Evolutionary conservation across 2,797 vertebrate genomes (phyloP), one percentile per base, ranked within the genome.

Genomic region (Lepus townsendii): DNA sequence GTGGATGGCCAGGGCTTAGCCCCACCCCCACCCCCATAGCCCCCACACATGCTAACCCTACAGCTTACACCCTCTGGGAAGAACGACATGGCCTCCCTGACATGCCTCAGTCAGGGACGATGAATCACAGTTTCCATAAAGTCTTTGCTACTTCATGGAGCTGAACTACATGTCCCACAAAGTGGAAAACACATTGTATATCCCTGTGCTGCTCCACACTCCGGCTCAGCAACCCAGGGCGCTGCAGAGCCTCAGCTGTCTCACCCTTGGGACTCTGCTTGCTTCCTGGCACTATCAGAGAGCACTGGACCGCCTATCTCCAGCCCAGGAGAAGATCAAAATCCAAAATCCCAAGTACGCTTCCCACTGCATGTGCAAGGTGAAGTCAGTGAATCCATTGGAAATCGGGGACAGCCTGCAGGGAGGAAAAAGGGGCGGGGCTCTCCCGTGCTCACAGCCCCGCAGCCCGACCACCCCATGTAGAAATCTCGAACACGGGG

Each of bases 131-230:
- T 7, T 90, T 85, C 73, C 63, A 30, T 24, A 88, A 90, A 88
- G n/a, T 68, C 35, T 69, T 93, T 78, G 52, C 82, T 84, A 62
- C 22, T 66, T 35, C 93, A n/a, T 50, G 27, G 76, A 68, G 71
- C 27, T 83, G 78, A 91, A 91, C 42, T 47, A 38, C 38, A 78
- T 11, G 54, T 47, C n/a, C 42, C 42, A 47, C 42, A 47, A 27
- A 62, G 20, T 22, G 42, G 57, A 60, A 68, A 42, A 47, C 42
- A 54, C 54, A 14, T 16, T 12, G 22, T 2, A 38, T 17, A 6
- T 30, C 12, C 12, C 20, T 4, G 20, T 57, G 17, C 17, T 11
- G 26, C 50, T 27, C 6, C 24, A 38, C 22, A 26, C 7, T 20
- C 19, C 7, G 19, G 54, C 54, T 20, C 4, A 20, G 54, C 54